phyloP scores from a whole-genome alignment of 2,113 vertebrate genomes.

The Mandrillus leucophaeus region DNA sequence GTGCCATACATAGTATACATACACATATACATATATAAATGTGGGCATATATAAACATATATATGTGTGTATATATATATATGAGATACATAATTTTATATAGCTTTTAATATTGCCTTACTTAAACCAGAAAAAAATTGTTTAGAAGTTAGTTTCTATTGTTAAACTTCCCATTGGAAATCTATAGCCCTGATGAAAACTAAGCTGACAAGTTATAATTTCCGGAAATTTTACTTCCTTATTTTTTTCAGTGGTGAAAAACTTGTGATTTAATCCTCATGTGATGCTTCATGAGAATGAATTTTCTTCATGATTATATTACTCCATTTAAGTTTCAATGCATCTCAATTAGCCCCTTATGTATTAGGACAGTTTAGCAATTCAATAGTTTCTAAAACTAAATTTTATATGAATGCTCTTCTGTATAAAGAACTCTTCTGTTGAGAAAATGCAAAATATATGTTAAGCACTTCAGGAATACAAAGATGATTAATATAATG shows the following conservation, averaged over 20 bases:
- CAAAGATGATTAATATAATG: background rate
- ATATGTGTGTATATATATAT: no score
- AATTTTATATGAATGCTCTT: background rate
- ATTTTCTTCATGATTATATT: background rate
- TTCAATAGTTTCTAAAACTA: conserved; percentile 8
- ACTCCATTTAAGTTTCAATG: background rate
- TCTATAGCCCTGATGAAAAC: background rate
- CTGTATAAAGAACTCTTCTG: background rate
- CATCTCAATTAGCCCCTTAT: background rate
- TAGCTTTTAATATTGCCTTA: background rate
- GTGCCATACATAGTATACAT: background rate
- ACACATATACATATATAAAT: no score
- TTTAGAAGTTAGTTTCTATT: background rate
- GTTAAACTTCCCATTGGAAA: background rate
- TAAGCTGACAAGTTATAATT: background rate
- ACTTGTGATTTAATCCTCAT: background rate
- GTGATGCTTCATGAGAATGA: background rate
- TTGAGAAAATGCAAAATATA: background rate
- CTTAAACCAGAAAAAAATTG: background rate
- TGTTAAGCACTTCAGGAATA: background rate
- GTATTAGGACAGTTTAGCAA: background rate
- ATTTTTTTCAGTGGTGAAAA: conserved; percentile 17
- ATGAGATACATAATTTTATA: background rate
- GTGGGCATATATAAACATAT: no score
- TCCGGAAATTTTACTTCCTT: background rate